phyloP scores from a whole-genome alignment of 2,888 invertebrate genomes.

The Agriopis leucophaearia region DNA sequence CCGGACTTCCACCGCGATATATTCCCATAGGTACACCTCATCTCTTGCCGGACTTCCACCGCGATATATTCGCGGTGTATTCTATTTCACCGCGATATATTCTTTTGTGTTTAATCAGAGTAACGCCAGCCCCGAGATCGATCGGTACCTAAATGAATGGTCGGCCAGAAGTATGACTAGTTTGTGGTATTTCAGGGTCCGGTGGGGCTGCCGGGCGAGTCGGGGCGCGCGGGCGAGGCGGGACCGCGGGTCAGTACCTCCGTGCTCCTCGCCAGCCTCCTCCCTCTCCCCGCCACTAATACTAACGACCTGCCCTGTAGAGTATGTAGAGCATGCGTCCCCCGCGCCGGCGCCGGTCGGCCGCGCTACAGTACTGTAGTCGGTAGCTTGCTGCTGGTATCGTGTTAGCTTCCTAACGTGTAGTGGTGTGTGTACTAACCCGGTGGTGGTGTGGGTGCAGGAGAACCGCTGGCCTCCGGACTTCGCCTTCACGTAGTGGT shows the following conservation, averaged over 20 bases:
- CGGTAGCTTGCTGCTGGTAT: neutral
- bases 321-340: too few relatives aligned
- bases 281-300: neutral
- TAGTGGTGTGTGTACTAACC: conserved; percentile 62
- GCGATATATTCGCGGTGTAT: too few relatives aligned
- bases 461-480: conserved; percentile 82
- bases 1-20: too few relatives aligned
- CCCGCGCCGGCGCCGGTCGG: neutral
- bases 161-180: neutral
- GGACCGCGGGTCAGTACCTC: conserved; percentile 91
- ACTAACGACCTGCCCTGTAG: neutral
- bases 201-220: conserved; percentile 92
- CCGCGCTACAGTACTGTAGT: neutral
- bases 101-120: too few relatives aligned
- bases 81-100: too few relatives aligned
- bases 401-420: conserved; percentile 11
- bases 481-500: conserved; percentile 80
- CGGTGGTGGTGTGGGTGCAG: conserved; percentile 65
- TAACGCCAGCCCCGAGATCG: too few relatives aligned
- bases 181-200: conserved; percentile 88
- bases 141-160: too few relatives aligned
- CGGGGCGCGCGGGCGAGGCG: conserved; percentile 91
- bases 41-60: too few relatives aligned
- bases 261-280: neutral
- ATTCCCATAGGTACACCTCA: neutral